Evolutionary conservation across 2,888 invertebrate species (phyloP).

Genomic region (Orthonychiurus folsomi): DNA sequence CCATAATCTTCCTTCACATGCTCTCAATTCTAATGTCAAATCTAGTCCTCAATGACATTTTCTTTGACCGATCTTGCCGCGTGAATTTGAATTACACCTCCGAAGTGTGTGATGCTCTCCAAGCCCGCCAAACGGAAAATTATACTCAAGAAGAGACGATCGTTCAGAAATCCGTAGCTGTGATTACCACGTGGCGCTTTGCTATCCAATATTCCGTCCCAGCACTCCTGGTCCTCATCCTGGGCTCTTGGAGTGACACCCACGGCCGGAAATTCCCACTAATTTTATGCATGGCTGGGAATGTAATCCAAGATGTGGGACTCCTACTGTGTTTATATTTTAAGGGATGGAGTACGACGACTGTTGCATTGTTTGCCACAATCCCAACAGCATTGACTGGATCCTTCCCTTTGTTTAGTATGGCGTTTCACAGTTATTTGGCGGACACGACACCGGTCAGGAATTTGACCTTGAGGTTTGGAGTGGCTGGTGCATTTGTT

Average conservation of each 20-base stretch:
- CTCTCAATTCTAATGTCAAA: conserved; percentile 31
- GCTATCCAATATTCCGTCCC: conserved; percentile 40
- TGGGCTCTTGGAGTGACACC: conserved; percentile 39
- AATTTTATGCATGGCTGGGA: conserved; percentile 32
- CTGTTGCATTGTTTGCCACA: conserved; percentile 26
- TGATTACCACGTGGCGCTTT: conserved; percentile 31
- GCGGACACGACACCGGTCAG: conserved; percentile 47
- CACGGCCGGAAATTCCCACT: conserved; percentile 39
- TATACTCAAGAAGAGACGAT: conserved; percentile 22
- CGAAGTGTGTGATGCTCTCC: conserved; percentile 22
- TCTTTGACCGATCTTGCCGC: conserved; percentile 29
- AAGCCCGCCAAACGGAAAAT: conserved; percentile 9
- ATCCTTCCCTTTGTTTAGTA: conserved; percentile 46
- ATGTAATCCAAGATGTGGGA: conserved; percentile 27
- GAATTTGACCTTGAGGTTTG: conserved; percentile 54
- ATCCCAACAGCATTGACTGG: conserved; percentile 48
- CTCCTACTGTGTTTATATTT: conserved; percentile 30
- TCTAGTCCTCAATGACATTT: conserved; percentile 28
- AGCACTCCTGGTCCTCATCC: conserved; percentile 29
- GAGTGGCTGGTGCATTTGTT: conserved; percentile 50
- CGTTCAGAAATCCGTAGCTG: conserved; percentile 31
- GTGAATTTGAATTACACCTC: conserved; percentile 25
- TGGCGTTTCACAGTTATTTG: conserved; percentile 40
- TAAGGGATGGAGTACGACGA: conserved; percentile 28
- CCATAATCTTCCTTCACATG: conserved; percentile 32